Evolutionary conservation across 1,140 invertebrate genomes (phyloP).

Genomic region (Proales similis): DNA sequence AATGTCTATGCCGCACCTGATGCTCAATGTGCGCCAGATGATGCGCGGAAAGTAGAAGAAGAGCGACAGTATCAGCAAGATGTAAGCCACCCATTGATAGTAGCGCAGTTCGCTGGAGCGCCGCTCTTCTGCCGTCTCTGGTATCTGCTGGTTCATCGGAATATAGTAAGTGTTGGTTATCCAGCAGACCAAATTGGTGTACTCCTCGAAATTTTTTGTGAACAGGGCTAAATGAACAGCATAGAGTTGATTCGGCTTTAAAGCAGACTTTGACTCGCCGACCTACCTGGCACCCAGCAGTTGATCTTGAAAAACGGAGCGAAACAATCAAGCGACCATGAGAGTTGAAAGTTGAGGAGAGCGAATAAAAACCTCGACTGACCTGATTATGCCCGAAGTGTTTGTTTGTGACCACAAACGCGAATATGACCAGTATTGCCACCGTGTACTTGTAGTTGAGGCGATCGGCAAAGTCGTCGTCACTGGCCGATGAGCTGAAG

Average conservation of each 20-base stretch:
- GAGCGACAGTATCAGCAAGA: slow-evolving; percentile 50
- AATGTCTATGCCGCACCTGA: slow-evolving; percentile 32
- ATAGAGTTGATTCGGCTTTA: too few relatives aligned
- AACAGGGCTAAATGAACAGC: too few relatives aligned
- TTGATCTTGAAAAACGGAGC: slow-evolving; percentile 51
- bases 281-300: slow-evolving; percentile 58
- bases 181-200: slow-evolving; percentile 47
- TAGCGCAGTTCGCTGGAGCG: slow-evolving; percentile 43
- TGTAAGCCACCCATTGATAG: slow-evolving; percentile 56
- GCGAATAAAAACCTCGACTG: background rate
- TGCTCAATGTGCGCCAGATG: slow-evolving; percentile 45
- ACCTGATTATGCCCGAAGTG: slow-evolving; percentile 85
- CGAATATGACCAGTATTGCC: slow-evolving; percentile 72
- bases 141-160: slow-evolving; percentile 28
- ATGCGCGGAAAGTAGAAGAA: slow-evolving; percentile 51
- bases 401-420: slow-evolving; percentile 76
- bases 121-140: slow-evolving; percentile 3
- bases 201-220: slow-evolving; percentile 38
- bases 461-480: slow-evolving; percentile 51
- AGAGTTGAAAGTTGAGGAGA: background rate
- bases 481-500: slow-evolving; percentile 33
- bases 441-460: slow-evolving; percentile 83
- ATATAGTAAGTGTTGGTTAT: slow-evolving; percentile 39
- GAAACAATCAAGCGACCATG: background rate
- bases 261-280: too few relatives aligned